Percentiles rank a stretch among this genome's conserved stretches.
Evolutionary conservation across 2,797 vertebrate genomes (phyloP).

Genomic region (Pseudopleuronectes americanus): DNA sequence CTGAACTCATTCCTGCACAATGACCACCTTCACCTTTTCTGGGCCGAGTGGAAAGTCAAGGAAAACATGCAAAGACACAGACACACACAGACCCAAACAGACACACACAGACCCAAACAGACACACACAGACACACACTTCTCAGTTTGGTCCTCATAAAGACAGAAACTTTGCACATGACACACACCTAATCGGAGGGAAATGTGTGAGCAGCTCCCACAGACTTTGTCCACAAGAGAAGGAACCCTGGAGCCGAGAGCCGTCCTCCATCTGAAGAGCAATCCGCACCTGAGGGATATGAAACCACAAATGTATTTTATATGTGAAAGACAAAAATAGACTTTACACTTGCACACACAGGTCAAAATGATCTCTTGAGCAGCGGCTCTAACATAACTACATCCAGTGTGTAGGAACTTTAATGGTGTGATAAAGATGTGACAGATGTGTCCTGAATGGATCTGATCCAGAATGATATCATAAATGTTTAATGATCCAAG

Average conservation of each 20-base stretch:
- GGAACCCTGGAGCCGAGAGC: constrained; percentile 88
- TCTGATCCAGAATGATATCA: neutral
- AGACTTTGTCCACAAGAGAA: constrained; percentile 89
- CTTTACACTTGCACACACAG: constrained; percentile 6
- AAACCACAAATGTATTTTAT: constrained; percentile 17
- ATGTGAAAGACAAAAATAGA: neutral
- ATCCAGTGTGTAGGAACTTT: neutral
- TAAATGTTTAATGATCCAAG: no score
- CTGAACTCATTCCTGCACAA: constrained; percentile 27
- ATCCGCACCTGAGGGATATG: constrained; percentile 86
- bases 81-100: neutral
- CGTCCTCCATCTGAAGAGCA: constrained; percentile 91
- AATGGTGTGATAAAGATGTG: no score
- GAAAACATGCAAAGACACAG: neutral
- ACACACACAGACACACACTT: no score
- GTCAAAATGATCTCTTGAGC: neutral
- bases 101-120: no score
- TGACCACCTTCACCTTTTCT: constrained; percentile 26
- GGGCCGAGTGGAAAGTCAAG: neutral
- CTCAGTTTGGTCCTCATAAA: neutral
- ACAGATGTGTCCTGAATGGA: neutral
- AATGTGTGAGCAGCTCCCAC: constrained; percentile 92
- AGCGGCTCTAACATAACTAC: neutral
- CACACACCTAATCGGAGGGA: constrained; percentile 89
- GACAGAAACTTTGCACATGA: neutral